Conservation (phyloP, 1,140 invertebrate species). For the Papilio dardanus region DNA sequence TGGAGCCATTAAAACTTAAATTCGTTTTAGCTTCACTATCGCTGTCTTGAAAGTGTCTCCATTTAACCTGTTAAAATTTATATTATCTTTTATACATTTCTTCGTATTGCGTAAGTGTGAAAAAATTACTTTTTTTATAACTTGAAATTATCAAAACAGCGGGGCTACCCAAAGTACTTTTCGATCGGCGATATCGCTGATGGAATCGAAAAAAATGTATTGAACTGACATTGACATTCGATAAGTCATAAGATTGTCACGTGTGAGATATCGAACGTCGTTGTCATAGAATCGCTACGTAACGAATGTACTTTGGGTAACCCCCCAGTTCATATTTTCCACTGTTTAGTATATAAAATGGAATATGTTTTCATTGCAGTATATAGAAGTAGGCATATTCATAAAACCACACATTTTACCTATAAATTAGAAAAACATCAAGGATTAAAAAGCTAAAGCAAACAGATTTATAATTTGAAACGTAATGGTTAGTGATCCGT, state of each 20-base stretch:
- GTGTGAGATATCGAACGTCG: no score
- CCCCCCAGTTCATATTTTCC: no score
- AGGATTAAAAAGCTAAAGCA: not conserved
- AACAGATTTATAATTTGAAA: not conserved
- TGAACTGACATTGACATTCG: no score
- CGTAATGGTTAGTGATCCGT: not conserved
- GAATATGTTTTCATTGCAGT: not conserved
- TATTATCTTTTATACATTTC: slow-evolving; percentile 12
- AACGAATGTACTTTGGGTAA: no score
- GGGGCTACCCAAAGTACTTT: no score
- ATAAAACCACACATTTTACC: not conserved
- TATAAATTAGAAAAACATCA: not conserved
- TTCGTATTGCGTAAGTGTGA: not conserved
- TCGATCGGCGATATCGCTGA: no score
- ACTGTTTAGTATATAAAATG: no score
- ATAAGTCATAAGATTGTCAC: no score
- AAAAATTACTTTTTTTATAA: not conserved
- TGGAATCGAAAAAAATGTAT: no score
- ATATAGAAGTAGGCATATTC: not conserved
- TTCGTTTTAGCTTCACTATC: slow-evolving; percentile 21
- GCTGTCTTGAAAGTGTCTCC: slow-evolving; percentile 17
- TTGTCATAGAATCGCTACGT: no score
- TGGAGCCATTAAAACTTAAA: slow-evolving; percentile 17
- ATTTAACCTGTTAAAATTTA: slow-evolving; percentile 20
- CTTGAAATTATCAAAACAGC: no score